A percentile compares a stretch with the other conserved stretches of the same genome.
phyloP scores from a whole-genome alignment of 2,888 invertebrate genomes.

The Saturnia japonica region DNA sequence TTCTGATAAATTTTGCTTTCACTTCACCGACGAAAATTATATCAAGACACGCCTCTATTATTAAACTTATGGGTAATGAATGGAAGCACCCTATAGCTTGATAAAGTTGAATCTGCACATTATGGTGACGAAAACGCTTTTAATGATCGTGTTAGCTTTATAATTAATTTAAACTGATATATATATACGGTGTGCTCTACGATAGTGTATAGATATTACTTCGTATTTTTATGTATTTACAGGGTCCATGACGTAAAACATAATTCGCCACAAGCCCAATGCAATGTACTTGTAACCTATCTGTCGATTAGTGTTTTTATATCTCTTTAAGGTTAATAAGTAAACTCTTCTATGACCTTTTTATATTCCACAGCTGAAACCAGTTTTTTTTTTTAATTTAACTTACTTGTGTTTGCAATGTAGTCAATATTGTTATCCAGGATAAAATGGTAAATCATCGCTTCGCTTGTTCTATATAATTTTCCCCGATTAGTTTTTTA shows the following conservation, averaged over 20 bases:
- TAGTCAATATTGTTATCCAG: not conserved
- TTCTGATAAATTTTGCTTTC: not conserved
- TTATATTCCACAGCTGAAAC: not conserved
- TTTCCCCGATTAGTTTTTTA: not conserved
- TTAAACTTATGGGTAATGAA: not conserved
- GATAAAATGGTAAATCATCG: not conserved
- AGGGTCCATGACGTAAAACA: not conserved
- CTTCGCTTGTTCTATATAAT: not conserved
- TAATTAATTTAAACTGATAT: not conserved
- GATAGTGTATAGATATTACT: not conserved
- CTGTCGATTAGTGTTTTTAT: not conserved
- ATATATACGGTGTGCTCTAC: not conserved
- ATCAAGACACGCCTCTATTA: not conserved
- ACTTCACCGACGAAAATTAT: not conserved
- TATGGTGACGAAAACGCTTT: not conserved
- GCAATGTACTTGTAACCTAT: not conserved
- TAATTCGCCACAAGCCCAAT: not conserved
- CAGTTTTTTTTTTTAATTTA: not conserved
- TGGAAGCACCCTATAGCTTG: not conserved
- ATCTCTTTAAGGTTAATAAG: not conserved
- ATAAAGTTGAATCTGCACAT: not conserved
- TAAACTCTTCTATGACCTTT: not conserved
- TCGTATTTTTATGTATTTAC: not conserved
- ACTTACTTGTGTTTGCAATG: not conserved
- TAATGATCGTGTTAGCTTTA: not conserved